These are phyloP conservation scores for Crypturellus tataupa DNA, from an alignment of 2,797 vertebrate genomes.

Conservation along the genomic window DNA sequence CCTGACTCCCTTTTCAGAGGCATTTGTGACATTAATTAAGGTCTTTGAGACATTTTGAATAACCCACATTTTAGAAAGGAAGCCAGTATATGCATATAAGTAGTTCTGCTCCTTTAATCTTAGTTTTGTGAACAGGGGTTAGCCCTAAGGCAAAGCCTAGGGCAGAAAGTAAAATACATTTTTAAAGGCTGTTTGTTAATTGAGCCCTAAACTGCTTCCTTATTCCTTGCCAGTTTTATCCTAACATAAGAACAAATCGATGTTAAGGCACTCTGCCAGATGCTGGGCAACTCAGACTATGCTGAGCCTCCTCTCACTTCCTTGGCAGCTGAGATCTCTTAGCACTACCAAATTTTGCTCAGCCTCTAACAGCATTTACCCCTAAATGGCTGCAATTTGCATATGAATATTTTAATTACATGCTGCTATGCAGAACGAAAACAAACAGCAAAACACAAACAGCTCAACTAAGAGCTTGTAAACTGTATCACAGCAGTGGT, in stretches of 20 bases:
- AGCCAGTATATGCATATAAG: not conserved
- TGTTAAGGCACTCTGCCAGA: conserved; percentile 38
- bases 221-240: conserved; percentile 44
- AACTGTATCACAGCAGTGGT: not conserved
- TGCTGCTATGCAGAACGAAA: conserved; percentile 14
- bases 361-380: conserved; percentile 4
- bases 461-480: conserved; percentile 4
- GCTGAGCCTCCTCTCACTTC: not conserved
- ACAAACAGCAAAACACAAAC: not conserved
- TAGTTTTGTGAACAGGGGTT: conserved; percentile 12
- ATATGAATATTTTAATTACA: conserved; percentile 53
- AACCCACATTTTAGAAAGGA: not conserved
- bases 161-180: conserved; percentile 54
- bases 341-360: conserved; percentile 13
- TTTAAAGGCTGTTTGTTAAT: conserved; percentile 66
- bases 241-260: conserved; percentile 57
- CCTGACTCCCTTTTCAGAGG: not conserved
- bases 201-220: conserved; percentile 53
- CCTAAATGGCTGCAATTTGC: not conserved
- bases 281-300: not conserved
- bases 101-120: conserved; percentile 31
- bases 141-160: conserved; percentile 63
- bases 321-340: conserved; percentile 5
- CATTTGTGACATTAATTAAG: not conserved
- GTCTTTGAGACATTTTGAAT: not conserved